Conservation (phyloP, 2,888 invertebrate genomes). For the Dinocampus coccinellae region DNA sequence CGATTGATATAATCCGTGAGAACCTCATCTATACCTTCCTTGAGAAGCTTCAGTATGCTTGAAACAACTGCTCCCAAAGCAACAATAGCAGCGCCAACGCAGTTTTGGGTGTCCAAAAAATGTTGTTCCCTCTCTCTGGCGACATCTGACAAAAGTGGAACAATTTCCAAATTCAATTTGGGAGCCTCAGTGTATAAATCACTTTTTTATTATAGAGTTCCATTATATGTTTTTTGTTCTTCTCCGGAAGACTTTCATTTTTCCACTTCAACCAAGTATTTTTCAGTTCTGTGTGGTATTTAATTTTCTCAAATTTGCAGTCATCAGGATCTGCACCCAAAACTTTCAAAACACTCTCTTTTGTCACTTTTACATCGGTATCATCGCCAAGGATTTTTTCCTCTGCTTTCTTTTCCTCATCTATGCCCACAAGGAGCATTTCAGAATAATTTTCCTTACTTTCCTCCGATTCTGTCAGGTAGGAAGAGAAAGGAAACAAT, state of each 20-base stretch:
- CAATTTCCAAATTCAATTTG: conserved; percentile 34
- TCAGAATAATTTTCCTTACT: too few relatives aligned
- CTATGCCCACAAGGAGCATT: too few relatives aligned
- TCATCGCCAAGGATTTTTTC: too few relatives aligned
- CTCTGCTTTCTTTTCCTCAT: too few relatives aligned
- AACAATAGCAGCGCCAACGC: conserved; percentile 33
- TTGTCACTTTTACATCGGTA: too few relatives aligned
- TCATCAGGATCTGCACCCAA: background rate
- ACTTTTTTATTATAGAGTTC: conserved; percentile 29
- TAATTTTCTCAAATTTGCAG: background rate
- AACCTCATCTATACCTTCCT: conserved; percentile 31
- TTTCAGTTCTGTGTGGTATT: conserved; percentile 7
- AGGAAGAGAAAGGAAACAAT: too few relatives aligned
- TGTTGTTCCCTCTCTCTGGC: conserved; percentile 37
- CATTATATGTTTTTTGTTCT: conserved; percentile 33
- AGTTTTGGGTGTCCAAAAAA: conserved; percentile 35
- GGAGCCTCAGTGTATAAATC: conserved; percentile 39
- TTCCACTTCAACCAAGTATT: conserved; percentile 34
- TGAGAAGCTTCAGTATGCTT: conserved; percentile 26
- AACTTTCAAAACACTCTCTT: background rate
- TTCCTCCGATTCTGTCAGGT: too few relatives aligned
- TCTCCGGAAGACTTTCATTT: conserved; percentile 34
- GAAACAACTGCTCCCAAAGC: conserved; percentile 34
- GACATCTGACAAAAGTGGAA: conserved; percentile 25
- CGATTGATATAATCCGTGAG: conserved; percentile 33